phyloP scores from a whole-genome alignment of 2,113 vertebrate genomes.

The Parus major region DNA sequence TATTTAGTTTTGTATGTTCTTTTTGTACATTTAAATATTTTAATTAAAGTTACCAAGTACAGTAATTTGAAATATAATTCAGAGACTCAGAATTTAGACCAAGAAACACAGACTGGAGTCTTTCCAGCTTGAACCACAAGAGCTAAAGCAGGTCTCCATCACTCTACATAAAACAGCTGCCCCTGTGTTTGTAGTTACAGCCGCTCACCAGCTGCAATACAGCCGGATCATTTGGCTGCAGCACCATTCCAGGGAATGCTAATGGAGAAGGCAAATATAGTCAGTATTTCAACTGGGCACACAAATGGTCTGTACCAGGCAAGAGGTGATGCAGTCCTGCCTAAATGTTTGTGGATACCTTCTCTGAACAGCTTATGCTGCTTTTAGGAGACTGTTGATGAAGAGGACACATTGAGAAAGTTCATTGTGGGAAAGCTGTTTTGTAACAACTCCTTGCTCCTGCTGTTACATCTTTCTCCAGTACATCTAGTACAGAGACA shows the following conservation, averaged over 20 bases:
- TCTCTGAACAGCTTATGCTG: background rate
- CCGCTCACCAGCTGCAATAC: fast-evolving
- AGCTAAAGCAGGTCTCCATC: background rate
- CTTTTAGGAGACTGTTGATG: background rate
- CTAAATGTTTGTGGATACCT: background rate
- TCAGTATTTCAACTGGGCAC: background rate
- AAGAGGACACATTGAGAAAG: background rate
- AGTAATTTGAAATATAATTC: background rate
- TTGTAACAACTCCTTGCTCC: fast-evolving
- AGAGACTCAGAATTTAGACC: background rate
- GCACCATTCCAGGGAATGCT: background rate
- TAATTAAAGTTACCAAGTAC: background rate
- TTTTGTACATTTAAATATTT: background rate
- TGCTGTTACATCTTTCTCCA: background rate
- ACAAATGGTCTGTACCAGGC: background rate
- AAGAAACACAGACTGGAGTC: background rate
- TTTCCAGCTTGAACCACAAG: background rate
- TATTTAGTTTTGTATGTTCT: background rate
- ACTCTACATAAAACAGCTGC: background rate
- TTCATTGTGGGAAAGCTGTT: background rate
- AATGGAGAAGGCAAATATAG: background rate
- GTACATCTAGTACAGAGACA: background rate
- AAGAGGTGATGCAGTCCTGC: background rate
- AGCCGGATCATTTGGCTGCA: fast-evolving
- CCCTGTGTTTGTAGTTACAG: background rate